Percentiles rank a stretch among this genome's conserved stretches.
Conservation (phyloP, 2,113 vertebrate species). For the Tetraodon nigroviridis region DNA sequence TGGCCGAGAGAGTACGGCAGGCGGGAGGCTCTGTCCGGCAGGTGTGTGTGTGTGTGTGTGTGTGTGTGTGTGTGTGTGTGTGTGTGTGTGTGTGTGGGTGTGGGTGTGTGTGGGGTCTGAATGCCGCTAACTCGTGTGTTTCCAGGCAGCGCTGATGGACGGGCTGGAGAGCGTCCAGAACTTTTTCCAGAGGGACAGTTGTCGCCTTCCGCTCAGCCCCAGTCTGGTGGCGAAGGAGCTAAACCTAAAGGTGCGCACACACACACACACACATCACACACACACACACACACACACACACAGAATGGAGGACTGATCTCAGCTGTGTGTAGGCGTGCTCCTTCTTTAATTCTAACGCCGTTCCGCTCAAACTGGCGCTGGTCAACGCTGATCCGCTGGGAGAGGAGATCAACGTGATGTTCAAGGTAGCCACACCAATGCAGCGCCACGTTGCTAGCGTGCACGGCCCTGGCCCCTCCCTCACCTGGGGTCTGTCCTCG, state of each 20-base stretch:
- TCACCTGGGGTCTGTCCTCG: background rate
- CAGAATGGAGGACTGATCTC: background rate
- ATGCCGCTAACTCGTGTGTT: slow-evolving; percentile 11
- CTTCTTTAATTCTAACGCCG: slow-evolving; percentile 98
- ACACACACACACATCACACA: background rate
- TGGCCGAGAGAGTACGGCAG: slow-evolving; percentile 91
- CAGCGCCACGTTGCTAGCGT: background rate
- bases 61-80: background rate
- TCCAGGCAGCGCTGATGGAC: slow-evolving; percentile 85
- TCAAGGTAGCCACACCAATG: slow-evolving; percentile 79
- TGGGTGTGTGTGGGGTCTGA: too few species aligned
- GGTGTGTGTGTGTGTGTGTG: slow-evolving; percentile 66
- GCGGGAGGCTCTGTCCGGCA: slow-evolving; percentile 86
- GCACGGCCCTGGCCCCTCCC: slow-evolving; percentile 44
- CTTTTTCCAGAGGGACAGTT: slow-evolving; percentile 87
- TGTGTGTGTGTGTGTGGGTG: background rate
- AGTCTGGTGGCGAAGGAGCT: slow-evolving; percentile 92
- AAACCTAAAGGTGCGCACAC: slow-evolving; percentile 85
- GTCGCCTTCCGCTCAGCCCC: slow-evolving; percentile 89
- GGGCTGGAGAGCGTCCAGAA: slow-evolving; percentile 91
- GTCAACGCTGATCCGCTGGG: slow-evolving; percentile 91
- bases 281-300: background rate
- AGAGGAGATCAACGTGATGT: slow-evolving; percentile 98
- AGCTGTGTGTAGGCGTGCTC: slow-evolving; percentile 84
- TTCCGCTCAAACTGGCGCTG: slow-evolving; percentile 89